Conservation (phyloP, 2,888 invertebrate species). For the Drosophila meridiana region DNA sequence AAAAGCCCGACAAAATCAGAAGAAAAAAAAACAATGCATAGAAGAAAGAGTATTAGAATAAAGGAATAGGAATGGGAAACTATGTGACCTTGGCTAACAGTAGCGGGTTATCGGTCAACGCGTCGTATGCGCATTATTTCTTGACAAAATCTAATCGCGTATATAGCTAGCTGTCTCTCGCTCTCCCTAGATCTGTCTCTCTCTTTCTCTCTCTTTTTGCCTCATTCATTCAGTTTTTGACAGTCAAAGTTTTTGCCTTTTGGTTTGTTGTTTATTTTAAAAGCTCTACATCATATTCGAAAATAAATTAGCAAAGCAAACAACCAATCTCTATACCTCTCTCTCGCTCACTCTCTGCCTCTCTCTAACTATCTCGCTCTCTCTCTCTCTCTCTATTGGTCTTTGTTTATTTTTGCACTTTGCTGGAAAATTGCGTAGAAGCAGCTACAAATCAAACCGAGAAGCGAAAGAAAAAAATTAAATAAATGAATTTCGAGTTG, state of each 20-base stretch:
- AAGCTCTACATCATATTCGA: slow-evolving; percentile 79
- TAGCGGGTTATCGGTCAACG: slow-evolving; percentile 67
- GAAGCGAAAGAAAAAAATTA: slow-evolving; percentile 18
- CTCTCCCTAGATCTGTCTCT: background rate
- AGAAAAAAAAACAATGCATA: background rate
- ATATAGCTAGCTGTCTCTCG: slow-evolving; percentile 6
- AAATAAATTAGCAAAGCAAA: slow-evolving; percentile 75
- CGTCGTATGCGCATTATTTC: slow-evolving; percentile 47
- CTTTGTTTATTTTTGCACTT: slow-evolving; percentile 76
- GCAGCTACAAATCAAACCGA: slow-evolving; percentile 59
- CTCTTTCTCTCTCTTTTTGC: background rate
- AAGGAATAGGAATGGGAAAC: slow-evolving; percentile 14
- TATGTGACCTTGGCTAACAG: slow-evolving; percentile 43
- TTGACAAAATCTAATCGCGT: slow-evolving; percentile 22
- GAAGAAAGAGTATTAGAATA: slow-evolving; percentile 6
- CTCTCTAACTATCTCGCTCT: slow-evolving; percentile 15
- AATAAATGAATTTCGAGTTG: slow-evolving; percentile 36
- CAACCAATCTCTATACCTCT: slow-evolving; percentile 32
- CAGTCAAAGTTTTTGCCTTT: slow-evolving; percentile 42
- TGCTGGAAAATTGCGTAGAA: slow-evolving; percentile 62
- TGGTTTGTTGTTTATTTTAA: slow-evolving; percentile 69
- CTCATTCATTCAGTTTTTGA: slow-evolving; percentile 18
- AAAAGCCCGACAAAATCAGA: slow-evolving; percentile 6
- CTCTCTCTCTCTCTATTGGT: slow-evolving; percentile 22
- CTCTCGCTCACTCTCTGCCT: slow-evolving; percentile 2